Percentiles rank a stretch among this genome's conserved stretches.
Evolutionary conservation across 2,888 invertebrate species (phyloP).

Genomic region (Troides aeacus): DNA sequence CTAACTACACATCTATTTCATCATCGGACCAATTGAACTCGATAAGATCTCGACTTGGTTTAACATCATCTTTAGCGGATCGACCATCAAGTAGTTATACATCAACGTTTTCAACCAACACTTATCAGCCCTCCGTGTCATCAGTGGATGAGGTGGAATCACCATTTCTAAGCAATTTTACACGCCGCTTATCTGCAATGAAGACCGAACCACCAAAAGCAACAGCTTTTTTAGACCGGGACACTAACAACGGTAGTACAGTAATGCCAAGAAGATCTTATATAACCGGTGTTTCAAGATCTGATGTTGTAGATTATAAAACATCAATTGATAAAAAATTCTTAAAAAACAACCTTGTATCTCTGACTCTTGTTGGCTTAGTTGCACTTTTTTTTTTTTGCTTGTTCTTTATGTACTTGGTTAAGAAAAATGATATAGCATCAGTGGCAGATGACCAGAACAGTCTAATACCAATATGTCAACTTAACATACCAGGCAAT

Average conservation of each 20-base stretch:
- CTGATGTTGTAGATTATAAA: constrained; percentile 66
- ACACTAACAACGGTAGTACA: constrained; percentile 65
- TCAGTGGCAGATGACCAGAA: constrained; percentile 76
- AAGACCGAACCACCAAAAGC: constrained; percentile 64
- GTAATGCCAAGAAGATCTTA: constrained; percentile 63
- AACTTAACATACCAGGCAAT: constrained; percentile 70
- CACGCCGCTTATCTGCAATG: constrained; percentile 78
- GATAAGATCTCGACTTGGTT: constrained; percentile 79
- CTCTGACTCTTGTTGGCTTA: constrained; percentile 81
- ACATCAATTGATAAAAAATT: constrained; percentile 70
- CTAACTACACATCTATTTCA: constrained; percentile 55
- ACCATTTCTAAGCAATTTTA: constrained; percentile 86
- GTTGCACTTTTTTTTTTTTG: constrained; percentile 83
- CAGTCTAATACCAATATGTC: constrained; percentile 81
- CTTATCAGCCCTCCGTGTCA: constrained; percentile 61
- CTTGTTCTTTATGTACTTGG: constrained; percentile 84
- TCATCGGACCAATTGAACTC: constrained; percentile 79
- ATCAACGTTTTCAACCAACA: constrained; percentile 53
- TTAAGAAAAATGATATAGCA: constrained; percentile 81
- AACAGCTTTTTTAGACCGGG: constrained; percentile 55
- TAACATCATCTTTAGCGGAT: constrained; percentile 67
- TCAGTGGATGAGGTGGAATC: constrained; percentile 80
- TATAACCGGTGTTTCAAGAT: constrained; percentile 59
- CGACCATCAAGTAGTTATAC: constrained; percentile 57
- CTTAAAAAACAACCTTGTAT: constrained; percentile 82